Conservation (phyloP, 2,113 vertebrate species). For the Passer montanus region DNA sequence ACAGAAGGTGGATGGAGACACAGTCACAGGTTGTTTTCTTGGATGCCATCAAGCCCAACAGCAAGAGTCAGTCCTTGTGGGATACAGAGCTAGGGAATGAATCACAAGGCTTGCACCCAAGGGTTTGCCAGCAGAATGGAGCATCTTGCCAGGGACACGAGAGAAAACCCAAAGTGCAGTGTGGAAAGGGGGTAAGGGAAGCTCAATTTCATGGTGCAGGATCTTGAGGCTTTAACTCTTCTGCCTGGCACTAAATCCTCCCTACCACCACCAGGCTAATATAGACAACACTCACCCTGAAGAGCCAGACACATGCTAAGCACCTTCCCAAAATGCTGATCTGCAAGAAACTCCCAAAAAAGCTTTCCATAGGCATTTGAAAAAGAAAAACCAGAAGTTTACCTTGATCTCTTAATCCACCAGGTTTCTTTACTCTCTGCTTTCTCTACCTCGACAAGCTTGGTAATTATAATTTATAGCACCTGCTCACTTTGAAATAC, state of each 20-base stretch:
- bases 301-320: background rate
- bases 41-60: background rate
- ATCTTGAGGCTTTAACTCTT: background rate
- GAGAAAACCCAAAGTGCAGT: background rate
- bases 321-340: background rate
- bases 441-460: conserved; percentile 35
- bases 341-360: background rate
- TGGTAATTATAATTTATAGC: conserved; percentile 66
- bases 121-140: background rate
- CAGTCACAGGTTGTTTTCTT: background rate
- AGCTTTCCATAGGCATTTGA: background rate
- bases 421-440: conserved; percentile 41
- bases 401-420: conserved; percentile 65
- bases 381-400: conserved; percentile 21
- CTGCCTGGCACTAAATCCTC: background rate
- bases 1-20: background rate
- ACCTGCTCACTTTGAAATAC: conserved; percentile 70
- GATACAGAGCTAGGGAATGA: background rate
- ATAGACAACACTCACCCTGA: background rate
- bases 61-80: background rate
- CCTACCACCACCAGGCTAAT: background rate
- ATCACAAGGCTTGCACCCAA: background rate
- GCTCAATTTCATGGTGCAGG: fast-evolving
- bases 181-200: background rate
- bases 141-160: background rate